Conservation (phyloP, 2,113 vertebrate species). For the Callocephalon fimbriatum region DNA sequence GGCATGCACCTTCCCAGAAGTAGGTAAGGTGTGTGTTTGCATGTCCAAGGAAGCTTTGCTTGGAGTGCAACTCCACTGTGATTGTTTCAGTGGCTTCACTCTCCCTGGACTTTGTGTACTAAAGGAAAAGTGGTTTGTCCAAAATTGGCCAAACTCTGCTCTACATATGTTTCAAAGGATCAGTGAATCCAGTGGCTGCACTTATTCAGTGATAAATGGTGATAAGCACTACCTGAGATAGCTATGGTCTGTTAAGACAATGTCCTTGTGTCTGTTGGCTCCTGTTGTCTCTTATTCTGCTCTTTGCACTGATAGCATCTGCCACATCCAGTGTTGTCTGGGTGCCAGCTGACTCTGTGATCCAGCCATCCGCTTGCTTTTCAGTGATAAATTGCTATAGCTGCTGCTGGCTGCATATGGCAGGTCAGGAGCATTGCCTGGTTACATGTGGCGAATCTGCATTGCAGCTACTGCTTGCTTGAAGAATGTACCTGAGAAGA, state of each 20-base stretch:
- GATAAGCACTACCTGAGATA: neutral
- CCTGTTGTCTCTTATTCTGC: neutral
- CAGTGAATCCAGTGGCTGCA: neutral
- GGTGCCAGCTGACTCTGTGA: neutral
- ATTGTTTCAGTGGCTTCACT: neutral
- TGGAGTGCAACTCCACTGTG: neutral
- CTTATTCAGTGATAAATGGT: neutral
- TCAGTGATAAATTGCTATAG: neutral
- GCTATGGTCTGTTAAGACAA: neutral
- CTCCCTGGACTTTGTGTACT: neutral
- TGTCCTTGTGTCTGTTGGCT: neutral
- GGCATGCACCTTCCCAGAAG: neutral
- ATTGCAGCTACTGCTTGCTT: neutral
- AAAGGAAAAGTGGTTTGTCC: neutral
- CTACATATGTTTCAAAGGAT: neutral
- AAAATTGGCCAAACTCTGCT: neutral
- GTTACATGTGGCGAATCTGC: neutral
- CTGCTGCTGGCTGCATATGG: neutral
- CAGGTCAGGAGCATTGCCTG: neutral
- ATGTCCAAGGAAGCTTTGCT: neutral
- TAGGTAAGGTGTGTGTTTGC: neutral
- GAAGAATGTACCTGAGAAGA: neutral
- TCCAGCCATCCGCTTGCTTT: neutral
- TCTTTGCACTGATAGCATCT: conserved; percentile 7
- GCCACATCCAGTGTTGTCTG: neutral